Conservation (phyloP, 2,888 invertebrate genomes). For the Cheilosia vernalis region DNA sequence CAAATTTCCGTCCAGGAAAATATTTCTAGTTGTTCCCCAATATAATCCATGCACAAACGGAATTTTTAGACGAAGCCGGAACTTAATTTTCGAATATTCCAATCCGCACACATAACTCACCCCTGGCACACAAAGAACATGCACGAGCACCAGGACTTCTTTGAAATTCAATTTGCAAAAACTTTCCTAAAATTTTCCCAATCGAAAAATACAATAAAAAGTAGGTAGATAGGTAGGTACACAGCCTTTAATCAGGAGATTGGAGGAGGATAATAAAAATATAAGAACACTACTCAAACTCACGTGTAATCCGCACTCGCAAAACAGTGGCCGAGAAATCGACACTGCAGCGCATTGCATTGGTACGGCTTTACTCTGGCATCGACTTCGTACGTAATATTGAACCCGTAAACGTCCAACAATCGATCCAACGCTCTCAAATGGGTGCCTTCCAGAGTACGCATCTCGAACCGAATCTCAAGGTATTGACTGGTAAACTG, state of each 20-base stretch:
- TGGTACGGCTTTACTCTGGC: conserved; percentile 85
- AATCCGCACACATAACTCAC: not conserved
- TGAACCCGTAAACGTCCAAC: conserved; percentile 95
- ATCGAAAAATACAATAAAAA: not conserved
- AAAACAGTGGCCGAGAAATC: conserved; percentile 93
- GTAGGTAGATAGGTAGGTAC: too few species aligned
- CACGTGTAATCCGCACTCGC: conserved; percentile 89
- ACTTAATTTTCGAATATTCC: too few species aligned
- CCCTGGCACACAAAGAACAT: not conserved
- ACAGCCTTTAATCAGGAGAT: not conserved
- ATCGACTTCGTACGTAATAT: conserved; percentile 94
- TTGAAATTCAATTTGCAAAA: conserved; percentile 2
- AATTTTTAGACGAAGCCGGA: too few species aligned
- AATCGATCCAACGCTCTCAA: conserved; percentile 91
- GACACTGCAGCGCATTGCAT: conserved; percentile 92
- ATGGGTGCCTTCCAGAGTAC: conserved; percentile 91
- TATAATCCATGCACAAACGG: too few species aligned
- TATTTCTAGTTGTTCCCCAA: too few species aligned
- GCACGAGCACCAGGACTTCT: not conserved
- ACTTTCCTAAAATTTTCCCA: not conserved
- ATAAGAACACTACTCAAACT: conserved; percentile 86
- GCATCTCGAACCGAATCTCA: conserved; percentile 90
- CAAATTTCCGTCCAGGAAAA: too few species aligned
- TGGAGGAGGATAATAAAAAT: not conserved
- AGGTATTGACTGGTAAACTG: conserved; percentile 89